Base-by-base conservation (phyloP, 2,113 vertebrate species). In the Neolamprologus longior region DNA sequence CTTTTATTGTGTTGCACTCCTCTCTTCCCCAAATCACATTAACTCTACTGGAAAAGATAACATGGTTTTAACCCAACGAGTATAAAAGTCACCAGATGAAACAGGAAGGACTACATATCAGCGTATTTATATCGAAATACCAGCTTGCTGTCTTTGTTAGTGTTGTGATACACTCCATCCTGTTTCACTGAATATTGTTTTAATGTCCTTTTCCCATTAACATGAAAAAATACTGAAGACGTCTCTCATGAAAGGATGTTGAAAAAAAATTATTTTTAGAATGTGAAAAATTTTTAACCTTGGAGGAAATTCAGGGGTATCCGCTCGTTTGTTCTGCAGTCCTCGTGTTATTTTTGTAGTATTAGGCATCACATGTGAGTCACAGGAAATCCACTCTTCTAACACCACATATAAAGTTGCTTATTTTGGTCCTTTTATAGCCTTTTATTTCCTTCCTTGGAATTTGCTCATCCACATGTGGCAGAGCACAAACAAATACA, bases 361-460 rank as follows among this genome's bases (percentile, higher is more conserved):
- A 37, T n/a, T 66, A 37, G 61, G 61, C 63, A 76, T 76, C 24
- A 37, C 6, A 50, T 5, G 6, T 57, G 17, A 40, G 19, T 68
- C 35, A 68, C 7, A 68, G 63, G n/a, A 21, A 68, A 7, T 40
- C 19, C 19, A 21, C 63, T 68, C 63, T 14, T 68, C 12, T 54
- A 21, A 54, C n/a, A 35, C 7, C 19, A 14, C 7, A 6, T 47
- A 13, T 13, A 63, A 47, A n/a, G 4, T 2, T 21, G 17, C 7
- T 8, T 19, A 19, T 68, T 66, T 47, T 47, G 7, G 12, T 79
- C 15, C 10, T 52, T 71, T 76, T 89, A 8, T 94, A 99, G 98
- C 98, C 98, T 1, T 99, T 99, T 85, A 97, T 50, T 99, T 99
- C 92, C 96, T 99, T 90, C 97, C 98, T 7, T 95, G 98, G 5